phyloP scores from a whole-genome alignment of 2,888 invertebrate genomes.

The Xanthorhoe designata region DNA sequence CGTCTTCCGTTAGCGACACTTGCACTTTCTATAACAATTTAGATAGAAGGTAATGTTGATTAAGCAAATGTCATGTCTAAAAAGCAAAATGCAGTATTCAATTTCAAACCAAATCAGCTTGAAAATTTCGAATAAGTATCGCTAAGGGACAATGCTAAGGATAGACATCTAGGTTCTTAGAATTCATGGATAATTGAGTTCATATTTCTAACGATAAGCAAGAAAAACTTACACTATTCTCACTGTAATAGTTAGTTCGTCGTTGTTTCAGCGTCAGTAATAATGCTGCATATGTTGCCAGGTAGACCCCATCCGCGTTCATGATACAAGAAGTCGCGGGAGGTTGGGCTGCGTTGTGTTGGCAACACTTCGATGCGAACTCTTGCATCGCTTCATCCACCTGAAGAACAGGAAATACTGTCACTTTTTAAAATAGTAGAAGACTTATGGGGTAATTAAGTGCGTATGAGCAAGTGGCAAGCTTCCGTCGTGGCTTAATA shows the following conservation, averaged over 20 bases:
- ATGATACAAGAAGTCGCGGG: constrained; percentile 90
- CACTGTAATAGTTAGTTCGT: constrained; percentile 90
- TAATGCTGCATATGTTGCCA: constrained; percentile 95
- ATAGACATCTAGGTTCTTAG: background rate
- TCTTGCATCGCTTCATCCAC: constrained; percentile 96
- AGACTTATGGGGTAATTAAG: too few species aligned
- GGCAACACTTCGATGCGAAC: constrained; percentile 96
- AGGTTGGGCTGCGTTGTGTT: constrained; percentile 88
- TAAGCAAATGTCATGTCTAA: too few species aligned
- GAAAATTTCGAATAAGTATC: background rate
- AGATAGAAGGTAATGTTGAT: too few species aligned
- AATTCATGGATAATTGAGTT: background rate
- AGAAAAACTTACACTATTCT: constrained; percentile 69
- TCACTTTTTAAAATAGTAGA: too few species aligned
- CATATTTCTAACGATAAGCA: background rate
- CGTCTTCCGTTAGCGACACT: constrained; percentile 90
- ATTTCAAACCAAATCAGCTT: too few species aligned
- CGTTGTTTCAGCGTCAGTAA: constrained; percentile 93
- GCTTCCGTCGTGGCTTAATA: too few species aligned
- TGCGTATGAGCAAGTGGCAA: too few species aligned
- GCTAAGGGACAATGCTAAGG: background rate
- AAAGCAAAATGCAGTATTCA: too few species aligned
- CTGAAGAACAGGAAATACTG: constrained; percentile 54
- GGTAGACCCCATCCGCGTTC: constrained; percentile 97
- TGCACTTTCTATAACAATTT: constrained; percentile 63